Evolutionary conservation across 2,113 vertebrate genomes (phyloP).

Genomic region (Mustelus asterias): DNA sequence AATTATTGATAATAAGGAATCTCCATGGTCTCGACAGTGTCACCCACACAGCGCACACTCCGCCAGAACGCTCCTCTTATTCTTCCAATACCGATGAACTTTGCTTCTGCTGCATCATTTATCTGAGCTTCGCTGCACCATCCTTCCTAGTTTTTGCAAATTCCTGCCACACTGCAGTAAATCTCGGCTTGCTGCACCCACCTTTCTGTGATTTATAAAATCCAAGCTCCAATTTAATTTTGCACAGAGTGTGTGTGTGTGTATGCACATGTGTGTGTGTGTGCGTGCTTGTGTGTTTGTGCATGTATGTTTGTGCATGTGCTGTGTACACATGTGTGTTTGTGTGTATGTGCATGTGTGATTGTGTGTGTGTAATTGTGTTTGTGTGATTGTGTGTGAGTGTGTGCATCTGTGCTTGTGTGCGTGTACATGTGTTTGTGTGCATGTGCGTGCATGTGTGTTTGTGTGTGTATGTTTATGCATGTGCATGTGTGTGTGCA

Average conservation of each 20-base stretch:
- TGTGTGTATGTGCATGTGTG: no score
- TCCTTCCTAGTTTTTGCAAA: neutral
- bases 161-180: neutral
- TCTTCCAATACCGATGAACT: neutral
- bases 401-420: neutral
- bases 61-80: neutral
- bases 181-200: neutral
- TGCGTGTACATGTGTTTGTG: no score
- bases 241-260: neutral
- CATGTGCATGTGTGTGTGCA: no score
- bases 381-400: no score
- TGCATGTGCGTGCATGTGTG: no score
- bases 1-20: conserved; percentile 10
- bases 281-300: neutral
- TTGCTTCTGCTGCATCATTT: neutral
- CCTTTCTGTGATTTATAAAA: neutral
- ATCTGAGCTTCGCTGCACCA: neutral
- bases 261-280: no score
- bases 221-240: neutral
- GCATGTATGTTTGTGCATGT: no score
- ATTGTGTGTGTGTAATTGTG: fast-evolving
- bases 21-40: neutral
- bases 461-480: no score
- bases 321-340: no score
- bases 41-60: neutral